phyloP scores from a whole-genome alignment of 2,113 vertebrate species.

The Hylia prasina region DNA sequence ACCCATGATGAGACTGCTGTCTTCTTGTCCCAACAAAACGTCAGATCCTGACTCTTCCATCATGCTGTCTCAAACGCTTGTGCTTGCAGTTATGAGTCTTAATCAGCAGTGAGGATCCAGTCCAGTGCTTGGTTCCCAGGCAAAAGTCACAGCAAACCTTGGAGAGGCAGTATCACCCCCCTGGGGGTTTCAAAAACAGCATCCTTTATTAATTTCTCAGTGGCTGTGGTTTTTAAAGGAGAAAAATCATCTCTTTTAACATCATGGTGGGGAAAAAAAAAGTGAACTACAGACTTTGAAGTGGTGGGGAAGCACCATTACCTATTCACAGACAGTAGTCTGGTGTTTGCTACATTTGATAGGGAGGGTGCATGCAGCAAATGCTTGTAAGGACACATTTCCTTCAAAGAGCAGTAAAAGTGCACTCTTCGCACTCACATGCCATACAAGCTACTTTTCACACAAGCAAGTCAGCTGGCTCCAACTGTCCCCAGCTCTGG shows the following conservation, averaged over 20 bases:
- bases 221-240: slow-evolving; percentile 25
- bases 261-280: not conserved
- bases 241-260: slow-evolving; percentile 51
- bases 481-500: not conserved
- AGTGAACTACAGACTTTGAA: slow-evolving; percentile 29
- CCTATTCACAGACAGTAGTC: slow-evolving; percentile 1
- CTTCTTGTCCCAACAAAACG: not conserved
- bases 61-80: not conserved
- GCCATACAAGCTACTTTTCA: not conserved
- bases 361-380: not conserved
- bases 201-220: slow-evolving; percentile 31
- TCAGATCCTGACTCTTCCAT: not conserved
- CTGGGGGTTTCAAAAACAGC: slow-evolving; percentile 10
- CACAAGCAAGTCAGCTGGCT: not conserved
- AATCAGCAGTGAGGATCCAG: not conserved
- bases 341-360: not conserved
- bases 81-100: not conserved
- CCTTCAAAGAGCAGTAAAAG: not conserved
- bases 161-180: not conserved
- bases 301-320: slow-evolving; percentile 42
- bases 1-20: not conserved
- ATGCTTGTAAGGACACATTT: not conserved
- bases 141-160: slow-evolving; percentile 9
- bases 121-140: not conserved
- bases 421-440: not conserved